phyloP scores from a whole-genome alignment of 2,113 vertebrate species.

The Carassius carassius region DNA sequence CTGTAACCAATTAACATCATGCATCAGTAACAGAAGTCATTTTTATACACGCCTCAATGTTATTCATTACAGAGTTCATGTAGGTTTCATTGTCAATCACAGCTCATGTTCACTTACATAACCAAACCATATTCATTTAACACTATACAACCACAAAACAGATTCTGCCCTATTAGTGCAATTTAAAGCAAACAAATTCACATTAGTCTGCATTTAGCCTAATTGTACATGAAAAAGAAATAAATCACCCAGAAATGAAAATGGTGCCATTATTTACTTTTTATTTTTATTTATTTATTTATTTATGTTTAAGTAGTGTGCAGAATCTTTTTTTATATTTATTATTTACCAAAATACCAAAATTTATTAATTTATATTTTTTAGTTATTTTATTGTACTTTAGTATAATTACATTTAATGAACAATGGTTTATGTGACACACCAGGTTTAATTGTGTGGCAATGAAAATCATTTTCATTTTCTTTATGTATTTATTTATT shows the following conservation, averaged over 20 bases:
- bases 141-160: background rate
- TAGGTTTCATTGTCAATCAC: background rate
- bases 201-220: background rate
- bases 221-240: background rate
- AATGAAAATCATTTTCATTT: too few relatives aligned
- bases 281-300: background rate
- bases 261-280: background rate
- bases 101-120: background rate
- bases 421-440: background rate
- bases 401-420: background rate
- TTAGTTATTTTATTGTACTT: background rate
- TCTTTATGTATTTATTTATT: too few relatives aligned
- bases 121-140: background rate
- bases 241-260: background rate
- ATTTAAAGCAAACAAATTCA: background rate
- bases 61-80: background rate
- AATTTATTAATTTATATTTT: background rate
- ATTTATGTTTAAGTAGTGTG: too few relatives aligned
- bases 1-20: background rate
- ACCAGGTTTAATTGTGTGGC: too few relatives aligned
- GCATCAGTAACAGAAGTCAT: background rate
- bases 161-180: background rate
- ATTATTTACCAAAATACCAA: background rate
- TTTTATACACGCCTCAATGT: background rate
- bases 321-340: too few relatives aligned